Base-by-base conservation (phyloP, 1,140 invertebrate genomes). In the Stenopsyche tienmushanensis region DNA sequence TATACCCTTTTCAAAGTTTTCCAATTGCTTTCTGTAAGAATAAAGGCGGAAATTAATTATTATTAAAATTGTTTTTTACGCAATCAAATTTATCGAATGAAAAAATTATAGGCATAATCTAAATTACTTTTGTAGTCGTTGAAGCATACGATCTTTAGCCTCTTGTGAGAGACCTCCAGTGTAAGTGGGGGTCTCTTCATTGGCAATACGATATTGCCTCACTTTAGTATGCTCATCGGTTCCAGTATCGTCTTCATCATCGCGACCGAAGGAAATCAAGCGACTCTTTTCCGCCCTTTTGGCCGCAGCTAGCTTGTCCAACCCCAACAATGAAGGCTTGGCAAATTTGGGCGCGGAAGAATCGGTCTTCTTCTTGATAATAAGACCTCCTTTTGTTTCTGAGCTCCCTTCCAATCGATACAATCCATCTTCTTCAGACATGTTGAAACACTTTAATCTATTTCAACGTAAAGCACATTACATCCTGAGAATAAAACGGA, bases 131-230 rank as follows among this genome's bases (percentile, higher is more conserved):
- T 70, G 75, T 41, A 90, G 75, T 55, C 90, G 81, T 66, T 90
- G 82, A 26, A 90, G 78, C 67, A 92, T 81, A 67, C 88, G 83
- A 71, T 89, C 84, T 66, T 85, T 82, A 0, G 92, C 93, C 75
- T 90, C 88, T 57, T 86, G 84, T 39, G 89, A 91, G 1, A 97
- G 88, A 21, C 95, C 94, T 34, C 94, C 94, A 2, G 94, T 96
- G 73, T 97, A 87, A 0, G 94, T 92, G 0, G 96, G 96, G 5
- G 95, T 97, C 80, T 98, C 96, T 72, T 90, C 87, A 71, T 87
- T 84, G 7, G 87, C 80, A 62, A 85, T 79, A 58, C 95, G 82
- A 73, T 95, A 94, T 68, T 92, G 76, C 54, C 77, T 82, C 20
- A 81, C 76, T 50, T 77, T 82, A 55, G 77, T 69, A 23, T 79